Conservation (phyloP, 2,113 vertebrate species). For the Smithornis capensis region DNA sequence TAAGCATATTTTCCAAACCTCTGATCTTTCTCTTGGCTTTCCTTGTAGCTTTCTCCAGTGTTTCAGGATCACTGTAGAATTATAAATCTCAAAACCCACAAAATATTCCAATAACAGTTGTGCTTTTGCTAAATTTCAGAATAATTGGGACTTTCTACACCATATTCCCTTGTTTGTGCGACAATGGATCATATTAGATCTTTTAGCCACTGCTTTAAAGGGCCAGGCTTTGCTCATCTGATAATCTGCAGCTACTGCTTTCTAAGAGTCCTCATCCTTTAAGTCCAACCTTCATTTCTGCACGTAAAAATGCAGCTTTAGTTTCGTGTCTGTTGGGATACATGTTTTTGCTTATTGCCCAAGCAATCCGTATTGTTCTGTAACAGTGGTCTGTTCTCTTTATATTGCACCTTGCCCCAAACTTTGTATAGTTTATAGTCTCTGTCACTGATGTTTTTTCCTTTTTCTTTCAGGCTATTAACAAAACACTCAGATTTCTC, state of each 20-base stretch:
- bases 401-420: neutral
- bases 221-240: neutral
- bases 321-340: neutral
- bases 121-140: neutral
- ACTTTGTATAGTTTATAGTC: neutral
- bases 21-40: slow-evolving; percentile 10
- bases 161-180: neutral
- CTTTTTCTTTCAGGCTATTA: neutral
- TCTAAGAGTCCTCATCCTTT: neutral
- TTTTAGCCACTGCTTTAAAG: neutral
- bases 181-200: neutral
- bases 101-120: neutral
- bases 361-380: neutral
- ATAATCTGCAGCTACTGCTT: neutral
- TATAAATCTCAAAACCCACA: neutral
- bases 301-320: neutral
- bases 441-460: neutral
- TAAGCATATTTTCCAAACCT: neutral
- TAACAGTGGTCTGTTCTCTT: neutral
- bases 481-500: neutral
- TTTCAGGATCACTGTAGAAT: neutral
- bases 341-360: neutral
- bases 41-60: neutral
- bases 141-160: neutral
- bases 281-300: neutral